Evolutionary conservation across 2,797 vertebrate genomes (phyloP).

Genomic region (Oreortyx pictus): DNA sequence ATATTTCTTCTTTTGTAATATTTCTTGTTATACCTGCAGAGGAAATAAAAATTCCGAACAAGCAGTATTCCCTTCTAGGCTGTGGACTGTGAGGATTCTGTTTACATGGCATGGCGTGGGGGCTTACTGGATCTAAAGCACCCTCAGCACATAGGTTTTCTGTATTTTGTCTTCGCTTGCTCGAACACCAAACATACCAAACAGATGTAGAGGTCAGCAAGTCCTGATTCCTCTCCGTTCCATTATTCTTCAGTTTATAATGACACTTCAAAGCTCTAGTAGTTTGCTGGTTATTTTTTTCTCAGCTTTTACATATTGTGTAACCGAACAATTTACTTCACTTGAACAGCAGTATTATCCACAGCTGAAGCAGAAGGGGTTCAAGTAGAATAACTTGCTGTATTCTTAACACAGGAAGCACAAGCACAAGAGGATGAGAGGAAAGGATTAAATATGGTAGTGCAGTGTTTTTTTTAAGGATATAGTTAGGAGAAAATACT

Average conservation of each 20-base stretch:
- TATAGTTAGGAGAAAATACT: not conserved
- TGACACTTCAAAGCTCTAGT: not conserved
- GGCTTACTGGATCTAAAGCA: not conserved
- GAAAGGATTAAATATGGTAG: not conserved
- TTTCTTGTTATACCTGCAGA: not conserved
- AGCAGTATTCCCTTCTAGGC: not conserved
- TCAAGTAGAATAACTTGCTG: not conserved
- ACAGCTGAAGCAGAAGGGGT: not conserved
- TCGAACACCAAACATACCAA: not conserved
- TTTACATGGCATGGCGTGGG: not conserved
- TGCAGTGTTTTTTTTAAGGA: not conserved
- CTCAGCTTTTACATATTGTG: not conserved
- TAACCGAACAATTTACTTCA: not conserved
- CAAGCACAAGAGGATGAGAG: not conserved
- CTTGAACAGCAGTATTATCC: not conserved
- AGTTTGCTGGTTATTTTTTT: not conserved
- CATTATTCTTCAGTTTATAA: not conserved
- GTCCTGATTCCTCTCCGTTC: fast-evolving
- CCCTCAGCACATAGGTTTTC: not conserved
- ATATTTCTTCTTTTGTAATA: no score
- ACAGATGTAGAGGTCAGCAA: not conserved
- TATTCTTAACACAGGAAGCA: not conserved
- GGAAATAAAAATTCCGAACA: not conserved
- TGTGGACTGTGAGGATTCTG: not conserved
- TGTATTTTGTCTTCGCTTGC: not conserved